phyloP scores from a whole-genome alignment of 2,113 vertebrate genomes.

The Monopterus albus region DNA sequence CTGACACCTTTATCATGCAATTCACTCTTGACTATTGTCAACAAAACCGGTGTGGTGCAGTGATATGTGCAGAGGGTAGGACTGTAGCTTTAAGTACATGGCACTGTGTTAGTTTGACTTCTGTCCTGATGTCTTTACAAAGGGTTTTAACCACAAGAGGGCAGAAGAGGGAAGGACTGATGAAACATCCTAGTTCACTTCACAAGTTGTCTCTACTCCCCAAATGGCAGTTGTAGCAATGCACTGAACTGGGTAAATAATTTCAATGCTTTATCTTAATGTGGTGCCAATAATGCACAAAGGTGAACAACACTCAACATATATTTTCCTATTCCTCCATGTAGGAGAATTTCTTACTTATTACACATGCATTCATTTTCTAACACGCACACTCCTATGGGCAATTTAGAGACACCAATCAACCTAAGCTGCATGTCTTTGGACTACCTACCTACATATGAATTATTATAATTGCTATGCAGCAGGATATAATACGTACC shows the following conservation, averaged over 20 bases:
- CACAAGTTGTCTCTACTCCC: background rate
- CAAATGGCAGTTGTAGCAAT: background rate
- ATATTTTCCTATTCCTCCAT: background rate
- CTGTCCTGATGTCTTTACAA: background rate
- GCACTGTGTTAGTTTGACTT: background rate
- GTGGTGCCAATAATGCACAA: background rate
- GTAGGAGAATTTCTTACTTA: background rate
- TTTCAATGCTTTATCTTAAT: background rate
- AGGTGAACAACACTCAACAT: background rate
- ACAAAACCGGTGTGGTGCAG: background rate
- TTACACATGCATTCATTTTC: background rate
- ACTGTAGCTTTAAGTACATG: background rate
- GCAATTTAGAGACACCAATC: too few species aligned
- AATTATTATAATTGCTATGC: too few species aligned
- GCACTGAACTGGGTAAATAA: background rate
- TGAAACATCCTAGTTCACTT: background rate
- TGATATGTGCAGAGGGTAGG: background rate
- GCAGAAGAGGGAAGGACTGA: constrained; percentile 18
- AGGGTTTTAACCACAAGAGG: constrained; percentile 49
- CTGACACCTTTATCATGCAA: background rate
- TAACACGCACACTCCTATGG: too few species aligned
- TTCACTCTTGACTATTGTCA: background rate
- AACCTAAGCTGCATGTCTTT: too few species aligned
- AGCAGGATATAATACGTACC: too few species aligned
- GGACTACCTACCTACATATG: too few species aligned